Conservation (phyloP, 2,888 invertebrate genomes). For the Aleiodes testaceus region DNA sequence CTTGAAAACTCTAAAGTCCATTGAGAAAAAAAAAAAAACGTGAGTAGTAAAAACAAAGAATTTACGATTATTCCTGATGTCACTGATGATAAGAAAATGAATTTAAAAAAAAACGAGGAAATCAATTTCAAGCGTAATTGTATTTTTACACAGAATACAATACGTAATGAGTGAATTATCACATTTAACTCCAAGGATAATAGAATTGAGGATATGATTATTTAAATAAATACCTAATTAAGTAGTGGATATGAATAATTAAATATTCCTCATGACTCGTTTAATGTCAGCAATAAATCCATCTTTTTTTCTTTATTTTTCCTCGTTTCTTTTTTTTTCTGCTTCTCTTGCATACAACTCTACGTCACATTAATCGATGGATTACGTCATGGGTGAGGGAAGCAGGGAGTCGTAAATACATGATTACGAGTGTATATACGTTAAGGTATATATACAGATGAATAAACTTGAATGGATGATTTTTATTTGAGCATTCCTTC, state of each 20-base stretch:
- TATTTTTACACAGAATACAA: neutral
- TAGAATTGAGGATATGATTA: neutral
- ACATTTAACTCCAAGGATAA: neutral
- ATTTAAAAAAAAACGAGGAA: too few relatives aligned
- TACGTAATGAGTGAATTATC: neutral
- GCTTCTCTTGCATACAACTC: too few relatives aligned
- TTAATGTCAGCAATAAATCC: constrained; percentile 15
- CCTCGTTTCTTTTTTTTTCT: neutral
- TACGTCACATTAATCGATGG: constrained; percentile 29
- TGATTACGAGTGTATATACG: neutral
- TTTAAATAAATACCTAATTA: constrained; percentile 11
- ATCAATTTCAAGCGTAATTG: neutral
- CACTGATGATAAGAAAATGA: too few relatives aligned
- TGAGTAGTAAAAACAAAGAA: too few relatives aligned
- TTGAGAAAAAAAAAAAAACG: too few relatives aligned
- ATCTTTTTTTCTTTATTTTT: neutral
- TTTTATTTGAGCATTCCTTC: too few relatives aligned
- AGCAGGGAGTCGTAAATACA: neutral
- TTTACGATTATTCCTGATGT: too few relatives aligned
- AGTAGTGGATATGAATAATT: neutral
- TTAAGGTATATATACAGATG: neutral
- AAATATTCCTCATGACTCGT: neutral
- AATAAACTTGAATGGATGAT: too few relatives aligned
- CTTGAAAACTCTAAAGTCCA: too few relatives aligned
- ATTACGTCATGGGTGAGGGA: constrained; percentile 10